Evolutionary conservation across 2,888 invertebrate species (phyloP).

Genomic region (Agrochola lota): DNA sequence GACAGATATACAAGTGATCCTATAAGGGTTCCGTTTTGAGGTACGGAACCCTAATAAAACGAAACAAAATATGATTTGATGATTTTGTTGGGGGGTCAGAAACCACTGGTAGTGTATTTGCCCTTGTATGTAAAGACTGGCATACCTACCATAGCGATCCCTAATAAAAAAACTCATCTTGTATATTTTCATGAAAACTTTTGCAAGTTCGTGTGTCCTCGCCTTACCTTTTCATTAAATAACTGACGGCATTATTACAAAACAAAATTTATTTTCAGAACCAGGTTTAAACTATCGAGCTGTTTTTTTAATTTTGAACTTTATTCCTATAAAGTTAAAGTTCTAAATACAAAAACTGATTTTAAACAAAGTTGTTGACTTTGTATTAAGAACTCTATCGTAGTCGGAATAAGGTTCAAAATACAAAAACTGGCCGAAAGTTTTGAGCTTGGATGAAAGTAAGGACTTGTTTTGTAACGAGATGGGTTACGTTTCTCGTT

Average conservation of each 20-base stretch:
- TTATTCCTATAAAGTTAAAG: background rate
- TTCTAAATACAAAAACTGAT: background rate
- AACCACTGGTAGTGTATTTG: too few relatives aligned
- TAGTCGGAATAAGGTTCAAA: background rate
- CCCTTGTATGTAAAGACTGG: too few relatives aligned
- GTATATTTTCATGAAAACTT: background rate
- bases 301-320: background rate
- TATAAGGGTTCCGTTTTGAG: too few relatives aligned
- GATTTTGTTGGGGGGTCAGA: too few relatives aligned
- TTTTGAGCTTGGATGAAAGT: background rate
- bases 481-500: background rate
- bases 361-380: background rate
- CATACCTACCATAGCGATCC: background rate
- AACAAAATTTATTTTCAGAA: background rate
- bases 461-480: background rate
- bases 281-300: background rate
- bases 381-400: background rate
- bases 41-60: too few relatives aligned
- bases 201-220: background rate
- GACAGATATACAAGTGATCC: too few relatives aligned
- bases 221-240: background rate
- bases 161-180: background rate
- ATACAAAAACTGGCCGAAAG: background rate
- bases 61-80: too few relatives aligned
- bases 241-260: background rate